Percentiles rank a stretch among this genome's conserved stretches.
Evolutionary conservation across 2,113 vertebrate species (phyloP).

Genomic region (Cyanoliseus patagonus): DNA sequence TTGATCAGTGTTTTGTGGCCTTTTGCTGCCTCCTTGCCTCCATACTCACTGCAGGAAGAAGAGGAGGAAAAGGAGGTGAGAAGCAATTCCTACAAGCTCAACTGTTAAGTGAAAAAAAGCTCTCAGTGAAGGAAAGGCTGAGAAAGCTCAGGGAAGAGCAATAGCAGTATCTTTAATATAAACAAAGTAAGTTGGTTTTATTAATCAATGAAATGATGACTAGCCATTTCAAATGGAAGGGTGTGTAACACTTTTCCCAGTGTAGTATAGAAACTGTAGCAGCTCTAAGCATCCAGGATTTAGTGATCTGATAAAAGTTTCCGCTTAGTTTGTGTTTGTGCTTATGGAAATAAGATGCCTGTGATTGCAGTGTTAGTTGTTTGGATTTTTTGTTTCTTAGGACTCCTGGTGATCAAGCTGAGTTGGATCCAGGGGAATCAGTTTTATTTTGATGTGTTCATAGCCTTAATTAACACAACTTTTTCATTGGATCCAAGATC

Average conservation of each 20-base stretch:
- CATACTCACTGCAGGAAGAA: too few species aligned
- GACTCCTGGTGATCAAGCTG: background rate
- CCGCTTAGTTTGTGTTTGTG: background rate
- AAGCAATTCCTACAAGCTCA: too few species aligned
- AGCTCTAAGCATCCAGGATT: background rate
- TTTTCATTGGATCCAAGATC: background rate
- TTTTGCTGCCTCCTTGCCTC: too few species aligned
- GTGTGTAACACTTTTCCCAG: background rate
- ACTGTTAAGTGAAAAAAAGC: too few species aligned
- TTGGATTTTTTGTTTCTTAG: background rate
- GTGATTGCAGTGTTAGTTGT: background rate
- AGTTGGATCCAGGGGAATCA: background rate
- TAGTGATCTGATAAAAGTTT: background rate
- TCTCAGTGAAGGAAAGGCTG: too few species aligned
- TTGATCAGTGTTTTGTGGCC: background rate
- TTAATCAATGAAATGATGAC: background rate
- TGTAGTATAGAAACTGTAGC: background rate
- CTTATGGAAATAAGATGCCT: background rate
- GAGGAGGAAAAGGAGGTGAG: too few species aligned
- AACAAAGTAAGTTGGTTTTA: background rate
- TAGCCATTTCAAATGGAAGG: background rate
- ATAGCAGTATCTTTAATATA: background rate
- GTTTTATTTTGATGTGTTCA: background rate
- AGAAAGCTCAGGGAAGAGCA: too few species aligned
- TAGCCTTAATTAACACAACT: background rate